Evolutionary conservation across 2,113 vertebrate species (phyloP).

Genomic region (Chitala chitala): DNA sequence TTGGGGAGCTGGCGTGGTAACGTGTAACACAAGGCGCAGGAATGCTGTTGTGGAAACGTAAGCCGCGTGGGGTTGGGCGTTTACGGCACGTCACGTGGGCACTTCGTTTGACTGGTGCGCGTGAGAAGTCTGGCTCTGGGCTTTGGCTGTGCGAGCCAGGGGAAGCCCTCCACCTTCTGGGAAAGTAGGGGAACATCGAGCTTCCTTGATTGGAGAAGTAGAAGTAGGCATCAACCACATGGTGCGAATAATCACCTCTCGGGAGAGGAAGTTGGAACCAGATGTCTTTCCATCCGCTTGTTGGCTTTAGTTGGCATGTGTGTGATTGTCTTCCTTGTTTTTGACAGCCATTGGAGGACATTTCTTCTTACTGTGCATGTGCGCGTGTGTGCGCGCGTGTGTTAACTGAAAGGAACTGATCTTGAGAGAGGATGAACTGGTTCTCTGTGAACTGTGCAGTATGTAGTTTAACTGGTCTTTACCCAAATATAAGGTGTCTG

Average conservation of each 20-base stretch:
- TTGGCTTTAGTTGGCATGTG: not conserved
- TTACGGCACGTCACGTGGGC: too few species aligned
- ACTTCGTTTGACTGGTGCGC: too few species aligned
- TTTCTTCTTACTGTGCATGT: not conserved
- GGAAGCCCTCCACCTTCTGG: conserved; percentile 33
- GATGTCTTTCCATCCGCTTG: conserved; percentile 48
- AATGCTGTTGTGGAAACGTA: not conserved
- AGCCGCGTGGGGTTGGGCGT: not conserved
- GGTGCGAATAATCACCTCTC: conserved; percentile 24
- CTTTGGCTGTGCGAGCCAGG: conserved; percentile 31
- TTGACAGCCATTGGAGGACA: not conserved
- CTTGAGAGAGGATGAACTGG: not conserved
- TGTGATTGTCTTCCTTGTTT: conserved; percentile 1
- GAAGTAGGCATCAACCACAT: conserved; percentile 5
- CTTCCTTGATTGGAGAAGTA: conserved; percentile 25
- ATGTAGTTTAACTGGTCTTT: not conserved
- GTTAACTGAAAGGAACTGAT: not conserved
- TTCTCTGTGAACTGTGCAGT: not conserved
- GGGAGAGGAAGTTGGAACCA: conserved; percentile 45
- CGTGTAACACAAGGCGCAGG: not conserved
- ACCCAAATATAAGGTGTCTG: not conserved
- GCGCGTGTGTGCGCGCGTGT: not conserved
- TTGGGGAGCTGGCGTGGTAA: not conserved
- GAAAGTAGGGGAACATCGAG: too few species aligned
- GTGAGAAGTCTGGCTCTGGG: too few species aligned